These are phyloP conservation scores for Nibea albiflora DNA, from an alignment of 2,113 vertebrate genomes.

Conservation along the genomic window DNA sequence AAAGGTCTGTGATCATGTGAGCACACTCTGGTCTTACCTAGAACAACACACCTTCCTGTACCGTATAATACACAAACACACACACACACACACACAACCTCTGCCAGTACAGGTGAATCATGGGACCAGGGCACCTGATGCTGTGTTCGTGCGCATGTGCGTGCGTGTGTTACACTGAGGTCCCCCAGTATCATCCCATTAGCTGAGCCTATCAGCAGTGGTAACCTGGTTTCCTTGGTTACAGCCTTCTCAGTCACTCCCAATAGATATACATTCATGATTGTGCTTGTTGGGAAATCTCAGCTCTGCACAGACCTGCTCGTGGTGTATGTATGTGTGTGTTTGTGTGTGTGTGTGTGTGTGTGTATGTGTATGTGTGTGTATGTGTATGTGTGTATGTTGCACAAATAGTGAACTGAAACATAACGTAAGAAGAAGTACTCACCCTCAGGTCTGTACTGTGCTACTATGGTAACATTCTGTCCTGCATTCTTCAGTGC, in stretches of 20 bases:
- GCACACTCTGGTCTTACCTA: neutral
- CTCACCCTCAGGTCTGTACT: slow-evolving; percentile 97
- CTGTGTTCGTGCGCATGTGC: neutral
- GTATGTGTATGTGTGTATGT: neutral
- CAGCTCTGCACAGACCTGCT: neutral
- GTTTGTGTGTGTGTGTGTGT: neutral
- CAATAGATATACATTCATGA: slow-evolving; percentile 33
- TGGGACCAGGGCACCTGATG: slow-evolving; percentile 2
- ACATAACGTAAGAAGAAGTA: neutral
- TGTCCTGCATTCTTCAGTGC: slow-evolving; percentile 96
- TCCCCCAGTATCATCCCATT: slow-evolving; percentile 30
- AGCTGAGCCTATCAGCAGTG: slow-evolving; percentile 37
- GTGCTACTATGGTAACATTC: slow-evolving; percentile 94
- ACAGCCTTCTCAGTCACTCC: slow-evolving; percentile 47
- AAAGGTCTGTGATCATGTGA: neutral
- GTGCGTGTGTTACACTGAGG: slow-evolving; percentile 12
- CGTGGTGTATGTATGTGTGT: too few species aligned
- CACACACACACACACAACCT: slow-evolving; percentile 1
- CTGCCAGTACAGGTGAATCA: slow-evolving; percentile 10
- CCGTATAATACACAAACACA: slow-evolving; percentile 31
- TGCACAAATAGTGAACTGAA: neutral
- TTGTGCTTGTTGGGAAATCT: neutral
- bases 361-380: neutral
- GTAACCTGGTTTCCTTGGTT: slow-evolving; percentile 67
- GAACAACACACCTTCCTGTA: slow-evolving; percentile 1